Conservation (phyloP, 2,797 vertebrate species). For the Myotis pilosus region DNA sequence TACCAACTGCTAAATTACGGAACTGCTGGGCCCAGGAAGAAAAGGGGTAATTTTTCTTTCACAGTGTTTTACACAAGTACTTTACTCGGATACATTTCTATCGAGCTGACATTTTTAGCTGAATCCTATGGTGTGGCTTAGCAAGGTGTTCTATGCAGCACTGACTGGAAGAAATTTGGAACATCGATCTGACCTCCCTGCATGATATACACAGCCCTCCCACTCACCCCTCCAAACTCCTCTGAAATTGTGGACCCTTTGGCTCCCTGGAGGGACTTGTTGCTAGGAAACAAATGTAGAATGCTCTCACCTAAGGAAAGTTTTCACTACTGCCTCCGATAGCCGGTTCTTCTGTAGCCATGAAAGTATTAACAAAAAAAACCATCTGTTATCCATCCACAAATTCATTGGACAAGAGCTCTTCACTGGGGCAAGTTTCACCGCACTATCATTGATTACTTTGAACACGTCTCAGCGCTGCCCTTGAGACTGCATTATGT, state of each 20-base stretch:
- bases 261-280: constrained; percentile 55
- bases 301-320: constrained; percentile 46
- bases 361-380: constrained; percentile 45
- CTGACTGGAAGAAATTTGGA: not conserved
- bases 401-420: constrained; percentile 30
- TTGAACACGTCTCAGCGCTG: constrained; percentile 16
- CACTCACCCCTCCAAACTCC: not conserved
- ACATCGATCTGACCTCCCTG: not conserved
- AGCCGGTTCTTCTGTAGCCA: constrained; percentile 42
- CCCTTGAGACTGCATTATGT: not conserved
- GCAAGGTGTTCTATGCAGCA: not conserved
- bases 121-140: not conserved
- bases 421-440: constrained; percentile 30
- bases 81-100: not conserved
- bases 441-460: constrained; percentile 24
- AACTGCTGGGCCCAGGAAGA: not conserved
- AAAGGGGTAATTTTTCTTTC: not conserved
- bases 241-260: constrained; percentile 37
- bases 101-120: not conserved
- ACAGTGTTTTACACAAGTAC: not conserved
- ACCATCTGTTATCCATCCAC: not conserved
- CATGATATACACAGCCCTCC: not conserved
- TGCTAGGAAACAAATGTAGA: constrained; percentile 76
- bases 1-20: not conserved
- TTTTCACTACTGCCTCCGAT: constrained; percentile 44